Base-by-base conservation (phyloP, 2,113 vertebrate genomes). In the Ochotona curzoniae region DNA sequence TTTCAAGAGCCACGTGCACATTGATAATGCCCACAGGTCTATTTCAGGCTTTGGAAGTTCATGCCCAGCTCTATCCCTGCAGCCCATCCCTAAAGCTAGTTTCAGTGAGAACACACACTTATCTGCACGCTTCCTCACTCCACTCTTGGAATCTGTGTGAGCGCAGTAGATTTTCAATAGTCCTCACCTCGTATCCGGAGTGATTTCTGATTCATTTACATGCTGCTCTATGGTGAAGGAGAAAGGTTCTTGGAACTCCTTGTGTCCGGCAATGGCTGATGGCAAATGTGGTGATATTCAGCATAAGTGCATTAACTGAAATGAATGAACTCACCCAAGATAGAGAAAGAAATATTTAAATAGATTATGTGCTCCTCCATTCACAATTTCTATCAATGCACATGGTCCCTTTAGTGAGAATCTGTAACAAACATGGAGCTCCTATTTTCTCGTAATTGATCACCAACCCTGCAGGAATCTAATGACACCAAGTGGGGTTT, bases 231-330 rank as follows among this genome's bases (percentile, higher is more conserved):
- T 83, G 61, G 38, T 78, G 30, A 84, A 78, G 26, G 70, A 28
- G 69, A 60, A 88, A 35, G 78, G 28, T 66, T 10, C 47, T 44
- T 18, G 57, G 57, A 32, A 74, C 8, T 44, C 28, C 69, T 3
- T 63, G 17, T 71, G 25, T 86, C 66, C 76, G 47, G 71, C 10
- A 80, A 32, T 54, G 73, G 38, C n/a, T 15, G 25, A 54, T 80
- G 81, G 30, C 91, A 49, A 60, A 38, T 38, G 86, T 69, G 51
- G 44, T 74, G 17, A 32, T 75, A 21, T 49, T 67, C 35, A 67
- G 75, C 35, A 82, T 75, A 90, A 91, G 20, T 49, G 69, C 20
- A 75, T 67, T 91, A 94, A 61, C 60, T 61, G 49, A 87, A 38
- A 73, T 90, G 57, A 80, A 69, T 94, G 49, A 75, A 82, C 38